phyloP scores from a whole-genome alignment of 2,888 invertebrate species.

The Coremacera marginata region DNA sequence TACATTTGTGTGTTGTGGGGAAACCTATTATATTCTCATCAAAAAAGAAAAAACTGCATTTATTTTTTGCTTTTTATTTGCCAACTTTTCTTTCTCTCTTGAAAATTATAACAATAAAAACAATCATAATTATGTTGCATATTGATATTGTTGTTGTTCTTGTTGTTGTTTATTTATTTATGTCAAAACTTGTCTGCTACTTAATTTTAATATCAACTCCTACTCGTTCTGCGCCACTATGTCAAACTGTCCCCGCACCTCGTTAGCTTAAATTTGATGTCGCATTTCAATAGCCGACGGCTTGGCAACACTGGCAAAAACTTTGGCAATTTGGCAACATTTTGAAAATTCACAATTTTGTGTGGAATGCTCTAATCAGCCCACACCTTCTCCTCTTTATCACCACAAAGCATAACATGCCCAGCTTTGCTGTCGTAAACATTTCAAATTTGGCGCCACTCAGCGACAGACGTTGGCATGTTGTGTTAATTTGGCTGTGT shows the following conservation, averaged over 20 bases:
- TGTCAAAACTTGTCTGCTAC: background rate
- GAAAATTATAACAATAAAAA: slow-evolving; percentile 1
- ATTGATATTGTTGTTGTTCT: slow-evolving; percentile 8
- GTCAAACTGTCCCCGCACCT: background rate
- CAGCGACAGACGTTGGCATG: slow-evolving; percentile 4
- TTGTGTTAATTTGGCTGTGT: slow-evolving; percentile 4
- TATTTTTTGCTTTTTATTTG: too few relatives aligned
- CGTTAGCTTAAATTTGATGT: slow-evolving; percentile 20
- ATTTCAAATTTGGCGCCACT: slow-evolving; percentile 24
- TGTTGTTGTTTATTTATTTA: slow-evolving; percentile 4
- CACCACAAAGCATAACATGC: too few relatives aligned
- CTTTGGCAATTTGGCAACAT: slow-evolving; percentile 24
- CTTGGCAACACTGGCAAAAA: slow-evolving; percentile 18
- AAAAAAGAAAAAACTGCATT: too few relatives aligned
- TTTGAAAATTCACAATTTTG: slow-evolving; percentile 8
- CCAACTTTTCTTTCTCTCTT: too few relatives aligned
- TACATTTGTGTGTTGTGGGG: too few relatives aligned
- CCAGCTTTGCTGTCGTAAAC: slow-evolving; percentile 17
- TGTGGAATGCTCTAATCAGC: background rate
- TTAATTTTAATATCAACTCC: background rate
- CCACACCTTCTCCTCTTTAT: background rate
- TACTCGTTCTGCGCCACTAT: background rate
- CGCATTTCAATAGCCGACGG: slow-evolving; percentile 29
- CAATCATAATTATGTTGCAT: background rate
- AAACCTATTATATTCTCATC: too few relatives aligned